Base-by-base conservation (phyloP, 2,797 vertebrate species). In the Tamandua tetradactyla region DNA sequence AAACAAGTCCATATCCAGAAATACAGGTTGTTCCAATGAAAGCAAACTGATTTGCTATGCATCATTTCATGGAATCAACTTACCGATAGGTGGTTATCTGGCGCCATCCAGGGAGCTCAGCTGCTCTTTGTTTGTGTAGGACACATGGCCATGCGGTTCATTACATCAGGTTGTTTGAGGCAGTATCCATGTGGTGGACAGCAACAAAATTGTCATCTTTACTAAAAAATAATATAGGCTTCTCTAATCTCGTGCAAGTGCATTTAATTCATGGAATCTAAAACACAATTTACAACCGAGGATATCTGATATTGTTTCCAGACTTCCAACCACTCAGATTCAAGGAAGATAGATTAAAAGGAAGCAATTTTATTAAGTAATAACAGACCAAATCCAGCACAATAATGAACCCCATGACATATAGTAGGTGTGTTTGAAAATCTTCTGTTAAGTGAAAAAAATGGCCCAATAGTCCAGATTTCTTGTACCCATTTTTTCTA, bases 381-480 rank as follows among this genome's bases (percentile, higher is more conserved):
- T 0, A 62, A 30, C 7, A 62, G 12, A 42, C 17, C 69, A 80
- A 75, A 68, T 40, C 23, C 23, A 91, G 11, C 14, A 64, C 44
- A 83, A 20, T 64, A 32, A 40, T 64, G 4, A 42, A 32, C 15
- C 52, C 27, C 1, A 12, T 69, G 61, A 11, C 4, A 37, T 32
- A 42, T 32, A 69, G 47, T 25, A 44, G 14, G 49, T 0, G 1
- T 11, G n/a, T n/a, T 49, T 59, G 14, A 17, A 59, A 68, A 75
- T 20, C 42, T 6, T 44, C 87, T 80, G 8, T 85, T 69, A 75
- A 62, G 75, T 55, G 40, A 52, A 93, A 59, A 32, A 78, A 87
- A 68, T 90, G 15, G 57, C 13, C 40, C 20, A 94, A 72, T 78
- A 86, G 61, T 82, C 64, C 74, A 74, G 75, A 83, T 87, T 79